Evolutionary conservation across 2,797 vertebrate species (phyloP).

Genomic region (Circus cinereus): DNA sequence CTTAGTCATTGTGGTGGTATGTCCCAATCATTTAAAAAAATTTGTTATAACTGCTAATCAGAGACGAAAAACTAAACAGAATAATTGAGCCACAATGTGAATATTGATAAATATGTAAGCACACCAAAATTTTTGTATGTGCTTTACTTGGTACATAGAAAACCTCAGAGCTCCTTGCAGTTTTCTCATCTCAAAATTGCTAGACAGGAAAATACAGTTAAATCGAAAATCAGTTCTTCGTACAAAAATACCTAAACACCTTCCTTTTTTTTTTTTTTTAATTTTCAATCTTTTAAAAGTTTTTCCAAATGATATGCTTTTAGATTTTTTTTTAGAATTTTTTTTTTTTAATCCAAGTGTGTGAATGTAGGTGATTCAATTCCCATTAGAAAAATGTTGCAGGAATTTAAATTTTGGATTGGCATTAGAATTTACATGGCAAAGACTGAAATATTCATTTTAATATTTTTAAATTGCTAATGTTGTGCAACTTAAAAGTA

Average conservation of each 20-base stretch:
- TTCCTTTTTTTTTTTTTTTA: not conserved
- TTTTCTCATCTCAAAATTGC: not conserved
- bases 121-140: not conserved
- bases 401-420: not conserved
- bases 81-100: not conserved
- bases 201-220: accelerated
- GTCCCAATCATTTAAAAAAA: not conserved
- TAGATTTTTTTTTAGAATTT: not conserved
- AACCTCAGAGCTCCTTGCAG: not conserved
- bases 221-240: not conserved
- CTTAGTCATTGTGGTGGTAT: not conserved
- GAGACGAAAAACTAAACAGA: not conserved
- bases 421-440: not conserved
- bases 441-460: not conserved
- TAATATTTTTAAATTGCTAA: not conserved
- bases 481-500: not conserved
- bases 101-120: not conserved
- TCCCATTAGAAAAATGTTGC: not conserved
- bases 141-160: not conserved
- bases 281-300: not conserved
- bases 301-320: not conserved
- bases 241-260: not conserved
- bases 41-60: not conserved
- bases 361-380: not conserved
- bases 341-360: not conserved